Conservation (phyloP, 2,797 vertebrate species). For the Rhinogobio ventralis region DNA sequence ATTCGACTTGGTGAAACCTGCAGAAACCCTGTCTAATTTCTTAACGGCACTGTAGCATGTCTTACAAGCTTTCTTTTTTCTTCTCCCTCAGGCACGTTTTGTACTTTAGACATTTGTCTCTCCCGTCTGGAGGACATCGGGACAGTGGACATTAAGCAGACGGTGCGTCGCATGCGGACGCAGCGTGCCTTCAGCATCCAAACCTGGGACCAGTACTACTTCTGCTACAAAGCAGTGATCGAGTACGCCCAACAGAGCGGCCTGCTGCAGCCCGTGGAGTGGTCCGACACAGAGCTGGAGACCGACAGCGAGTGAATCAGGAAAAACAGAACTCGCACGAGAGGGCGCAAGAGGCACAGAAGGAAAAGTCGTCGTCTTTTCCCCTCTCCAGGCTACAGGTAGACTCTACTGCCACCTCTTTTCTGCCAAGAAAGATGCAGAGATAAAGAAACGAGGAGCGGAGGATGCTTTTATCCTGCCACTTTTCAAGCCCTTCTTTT, state of each 20-base stretch:
- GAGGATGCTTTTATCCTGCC: slow-evolving; percentile 72
- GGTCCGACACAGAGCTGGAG: slow-evolving; percentile 86
- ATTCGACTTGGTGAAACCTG: no score
- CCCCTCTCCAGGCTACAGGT: slow-evolving; percentile 40
- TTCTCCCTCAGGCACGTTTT: slow-evolving; percentile 81
- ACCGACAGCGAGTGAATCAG: slow-evolving; percentile 84
- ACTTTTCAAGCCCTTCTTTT: slow-evolving; percentile 70
- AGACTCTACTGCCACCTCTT: slow-evolving; percentile 49
- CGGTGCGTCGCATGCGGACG: slow-evolving; percentile 83
- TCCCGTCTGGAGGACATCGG: slow-evolving; percentile 84
- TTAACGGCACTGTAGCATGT: neutral
- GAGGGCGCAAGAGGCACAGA: slow-evolving; percentile 55
- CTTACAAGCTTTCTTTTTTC: neutral
- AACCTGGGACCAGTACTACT: slow-evolving; percentile 90
- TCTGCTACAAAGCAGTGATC: slow-evolving; percentile 85
- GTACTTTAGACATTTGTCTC: slow-evolving; percentile 87
- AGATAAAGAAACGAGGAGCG: slow-evolving; percentile 33
- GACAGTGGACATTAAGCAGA: slow-evolving; percentile 82
- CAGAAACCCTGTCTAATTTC: no score
- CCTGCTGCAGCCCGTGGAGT: slow-evolving; percentile 82
- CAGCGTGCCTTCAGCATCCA: slow-evolving; percentile 88
- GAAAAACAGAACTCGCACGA: slow-evolving; percentile 52
- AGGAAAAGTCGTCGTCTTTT: slow-evolving; percentile 46
- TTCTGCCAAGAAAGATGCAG: slow-evolving; percentile 12
- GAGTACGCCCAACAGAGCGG: slow-evolving; percentile 84